Base-by-base conservation (phyloP, 1,140 invertebrate species). In the Habropoda laboriosa region DNA sequence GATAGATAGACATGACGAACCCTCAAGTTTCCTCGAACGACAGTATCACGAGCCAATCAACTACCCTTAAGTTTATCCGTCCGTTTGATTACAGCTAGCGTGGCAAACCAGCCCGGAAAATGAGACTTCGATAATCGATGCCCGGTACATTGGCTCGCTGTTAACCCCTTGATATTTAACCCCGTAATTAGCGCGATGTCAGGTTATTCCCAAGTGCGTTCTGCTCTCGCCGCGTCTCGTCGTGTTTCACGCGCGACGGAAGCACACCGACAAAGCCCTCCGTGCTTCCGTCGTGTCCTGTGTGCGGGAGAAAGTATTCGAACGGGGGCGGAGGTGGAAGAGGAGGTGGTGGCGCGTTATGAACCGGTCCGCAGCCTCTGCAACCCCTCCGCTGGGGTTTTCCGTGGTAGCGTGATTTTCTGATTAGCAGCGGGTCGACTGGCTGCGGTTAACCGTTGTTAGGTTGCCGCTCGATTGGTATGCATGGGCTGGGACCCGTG, bases 391-490 rank as follows among this genome's bases (percentile, higher is more conserved):
- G 79, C 27, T 89, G 90, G 90, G 84, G 89, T 86, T 91, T 92
- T 90, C 88, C 87, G 87, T 83, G 55, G 88, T 89, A 88, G 88
- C 89, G 90, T 92, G 92, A 93, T 93, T 93, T 92, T 92, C 91
- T 92, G 91, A 93, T 93, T 93, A 93, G 90, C 89, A 87, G 88
- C 82, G 89, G 91, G 89, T 92, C 90, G 92, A 93, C 89, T 92
- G 91, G 88, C 82, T 92, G 90, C 91, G 89, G 91, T 93, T 93
- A 93, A 92, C 91, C 91, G 91, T 92, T 91, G 91, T 92, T 92
- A 93, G 89, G 90, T 91, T 88, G 89, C 80, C 87, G 87, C 89
- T 81, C 91, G 82, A 92, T 93, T 93, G 91, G 89, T 92, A 93
- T 93, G 92, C 92, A 93, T 93, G 91, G 91, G 90, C 89, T 92